Evolutionary conservation across 2,888 invertebrate genomes (phyloP).

Genomic region (Odontothrips loti): DNA sequence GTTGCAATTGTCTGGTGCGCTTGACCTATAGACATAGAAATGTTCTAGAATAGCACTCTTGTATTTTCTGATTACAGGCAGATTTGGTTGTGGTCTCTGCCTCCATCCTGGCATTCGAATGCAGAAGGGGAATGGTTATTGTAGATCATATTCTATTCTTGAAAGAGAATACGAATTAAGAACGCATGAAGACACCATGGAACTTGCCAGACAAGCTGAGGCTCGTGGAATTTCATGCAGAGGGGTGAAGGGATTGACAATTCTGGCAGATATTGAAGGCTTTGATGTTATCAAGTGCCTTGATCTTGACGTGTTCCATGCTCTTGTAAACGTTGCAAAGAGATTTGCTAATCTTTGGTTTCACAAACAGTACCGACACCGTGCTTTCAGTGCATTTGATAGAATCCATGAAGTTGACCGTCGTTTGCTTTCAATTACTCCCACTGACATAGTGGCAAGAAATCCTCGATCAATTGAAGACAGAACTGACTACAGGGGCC

Average conservation of each 20-base stretch:
- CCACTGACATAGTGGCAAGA: slow-evolving; percentile 28
- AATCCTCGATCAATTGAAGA: slow-evolving; percentile 33
- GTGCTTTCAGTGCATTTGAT: neutral
- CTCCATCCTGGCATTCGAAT: no score
- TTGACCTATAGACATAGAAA: no score
- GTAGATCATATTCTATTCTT: neutral
- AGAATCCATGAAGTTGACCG: neutral
- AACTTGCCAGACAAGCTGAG: neutral
- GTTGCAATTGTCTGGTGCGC: no score
- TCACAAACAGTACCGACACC: neutral
- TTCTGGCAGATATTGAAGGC: neutral
- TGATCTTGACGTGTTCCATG: neutral
- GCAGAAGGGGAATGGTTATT: neutral
- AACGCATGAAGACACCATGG: neutral
- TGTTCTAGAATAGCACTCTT: no score
- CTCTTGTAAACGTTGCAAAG: neutral
- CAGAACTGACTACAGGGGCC: slow-evolving; percentile 35
- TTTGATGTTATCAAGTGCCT: neutral
- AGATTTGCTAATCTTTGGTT: neutral
- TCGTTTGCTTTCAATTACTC: slow-evolving; percentile 15
- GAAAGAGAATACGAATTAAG: neutral
- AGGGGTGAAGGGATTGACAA: neutral
- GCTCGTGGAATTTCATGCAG: neutral
- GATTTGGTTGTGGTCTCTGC: neutral
- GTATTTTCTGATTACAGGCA: neutral